A percentile compares a stretch with the other conserved stretches of the same genome.
Evolutionary conservation across 2,888 invertebrate species (phyloP).

Genomic region (Himalopsyche kuldschensis): DNA sequence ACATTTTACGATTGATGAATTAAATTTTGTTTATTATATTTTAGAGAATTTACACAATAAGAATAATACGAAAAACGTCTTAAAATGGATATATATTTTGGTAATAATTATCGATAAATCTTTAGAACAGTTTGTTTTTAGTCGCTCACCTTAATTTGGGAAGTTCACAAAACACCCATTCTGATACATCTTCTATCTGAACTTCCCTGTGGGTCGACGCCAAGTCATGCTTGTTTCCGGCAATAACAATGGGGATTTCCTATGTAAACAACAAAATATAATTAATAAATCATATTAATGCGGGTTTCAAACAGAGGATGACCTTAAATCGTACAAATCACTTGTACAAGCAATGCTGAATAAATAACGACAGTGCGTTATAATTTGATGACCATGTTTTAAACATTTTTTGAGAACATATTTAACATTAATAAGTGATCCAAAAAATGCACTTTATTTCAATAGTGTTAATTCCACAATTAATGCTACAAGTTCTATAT

Average conservation of each 20-base stretch:
- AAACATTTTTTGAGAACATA: no score
- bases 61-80: not conserved
- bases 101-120: no score
- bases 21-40: no score
- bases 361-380: not conserved
- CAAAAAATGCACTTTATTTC: no score
- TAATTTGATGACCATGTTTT: no score
- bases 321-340: not conserved
- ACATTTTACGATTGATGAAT: no score
- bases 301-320: not conserved
- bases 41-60: no score
- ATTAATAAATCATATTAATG: slow-evolving; percentile 5
- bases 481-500: no score
- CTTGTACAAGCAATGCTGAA: not conserved
- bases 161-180: slow-evolving; percentile 78
- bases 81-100: no score
- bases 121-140: no score
- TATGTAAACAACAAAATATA: slow-evolving; percentile 45
- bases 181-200: slow-evolving; percentile 75
- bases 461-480: no score
- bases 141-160: slow-evolving; percentile 66
- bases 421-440: no score
- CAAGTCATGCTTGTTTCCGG: slow-evolving; percentile 83
- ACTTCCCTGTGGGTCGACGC: slow-evolving; percentile 71
- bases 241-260: slow-evolving; percentile 83